Conservation (phyloP, 2,888 invertebrate genomes). For the Diachrysia chrysitis region DNA sequence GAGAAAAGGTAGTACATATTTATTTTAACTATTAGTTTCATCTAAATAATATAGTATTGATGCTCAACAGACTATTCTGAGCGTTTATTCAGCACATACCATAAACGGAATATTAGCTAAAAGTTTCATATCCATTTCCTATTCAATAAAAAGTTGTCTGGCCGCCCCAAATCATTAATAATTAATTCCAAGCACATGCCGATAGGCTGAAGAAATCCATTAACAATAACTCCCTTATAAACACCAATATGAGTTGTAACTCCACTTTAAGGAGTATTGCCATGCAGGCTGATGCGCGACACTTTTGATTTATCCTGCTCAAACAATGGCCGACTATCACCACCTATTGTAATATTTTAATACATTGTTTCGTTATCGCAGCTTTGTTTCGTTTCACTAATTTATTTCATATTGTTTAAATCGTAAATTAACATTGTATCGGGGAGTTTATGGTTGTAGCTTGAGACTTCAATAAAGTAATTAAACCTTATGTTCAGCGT, state of each 20-base stretch:
- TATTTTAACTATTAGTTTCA: too few relatives aligned
- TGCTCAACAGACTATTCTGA: too few relatives aligned
- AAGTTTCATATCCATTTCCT: background rate
- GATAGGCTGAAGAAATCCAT: background rate
- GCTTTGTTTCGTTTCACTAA: constrained; percentile 24
- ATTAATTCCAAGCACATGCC: background rate
- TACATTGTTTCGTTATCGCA: constrained; percentile 41
- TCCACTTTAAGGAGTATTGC: constrained; percentile 33
- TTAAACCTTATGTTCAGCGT: background rate
- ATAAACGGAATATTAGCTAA: background rate
- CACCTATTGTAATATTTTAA: constrained; percentile 34
- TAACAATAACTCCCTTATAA: background rate
- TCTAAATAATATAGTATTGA: too few relatives aligned
- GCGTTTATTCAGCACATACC: too few relatives aligned
- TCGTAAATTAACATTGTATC: constrained; percentile 10
- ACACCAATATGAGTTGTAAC: constrained; percentile 2
- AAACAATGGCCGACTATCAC: constrained; percentile 61
- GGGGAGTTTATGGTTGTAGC: constrained; percentile 7
- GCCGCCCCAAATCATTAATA: background rate
- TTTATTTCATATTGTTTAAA: constrained; percentile 42
- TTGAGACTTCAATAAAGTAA: constrained; percentile 16
- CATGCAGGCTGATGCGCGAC: constrained; percentile 47
- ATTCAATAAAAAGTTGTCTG: background rate
- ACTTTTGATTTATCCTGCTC: constrained; percentile 45
- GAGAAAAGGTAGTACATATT: too few relatives aligned